These are phyloP conservation scores for Peromyscus maniculatus DNA, from an alignment of 2,113 vertebrate genomes.

Conservation along the genomic window DNA sequence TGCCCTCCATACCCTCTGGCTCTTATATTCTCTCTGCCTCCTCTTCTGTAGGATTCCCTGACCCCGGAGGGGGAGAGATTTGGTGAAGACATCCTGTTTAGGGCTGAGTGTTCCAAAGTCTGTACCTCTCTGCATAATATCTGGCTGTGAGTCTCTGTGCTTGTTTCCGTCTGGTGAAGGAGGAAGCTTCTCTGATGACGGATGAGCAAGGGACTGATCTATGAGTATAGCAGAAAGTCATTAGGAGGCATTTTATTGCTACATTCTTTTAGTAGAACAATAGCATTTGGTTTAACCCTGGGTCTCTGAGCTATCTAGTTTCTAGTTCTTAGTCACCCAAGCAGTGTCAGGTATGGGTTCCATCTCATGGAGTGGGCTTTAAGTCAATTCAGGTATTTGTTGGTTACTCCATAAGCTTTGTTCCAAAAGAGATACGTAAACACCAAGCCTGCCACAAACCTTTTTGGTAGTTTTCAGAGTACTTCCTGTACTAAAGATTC, in stretches of 20 bases:
- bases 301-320: neutral
- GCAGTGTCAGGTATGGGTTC: neutral
- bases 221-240: neutral
- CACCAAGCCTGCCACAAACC: no score
- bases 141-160: neutral
- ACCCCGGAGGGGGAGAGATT: neutral
- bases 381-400: neutral
- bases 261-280: neutral
- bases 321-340: neutral
- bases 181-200: neutral
- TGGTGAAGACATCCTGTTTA: neutral
- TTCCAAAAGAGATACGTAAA: neutral
- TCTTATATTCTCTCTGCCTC: neutral
- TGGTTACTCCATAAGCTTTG: neutral
- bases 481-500: neutral
- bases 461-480: neutral
- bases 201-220: neutral
- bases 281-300: neutral
- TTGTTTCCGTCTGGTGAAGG: neutral
- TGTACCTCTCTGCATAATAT: neutral
- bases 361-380: neutral
- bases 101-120: neutral
- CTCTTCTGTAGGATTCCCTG: neutral
- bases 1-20: neutral
- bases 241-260: neutral